Base-by-base conservation (phyloP, 2,888 invertebrate species). In the Calameuta pallipes region DNA sequence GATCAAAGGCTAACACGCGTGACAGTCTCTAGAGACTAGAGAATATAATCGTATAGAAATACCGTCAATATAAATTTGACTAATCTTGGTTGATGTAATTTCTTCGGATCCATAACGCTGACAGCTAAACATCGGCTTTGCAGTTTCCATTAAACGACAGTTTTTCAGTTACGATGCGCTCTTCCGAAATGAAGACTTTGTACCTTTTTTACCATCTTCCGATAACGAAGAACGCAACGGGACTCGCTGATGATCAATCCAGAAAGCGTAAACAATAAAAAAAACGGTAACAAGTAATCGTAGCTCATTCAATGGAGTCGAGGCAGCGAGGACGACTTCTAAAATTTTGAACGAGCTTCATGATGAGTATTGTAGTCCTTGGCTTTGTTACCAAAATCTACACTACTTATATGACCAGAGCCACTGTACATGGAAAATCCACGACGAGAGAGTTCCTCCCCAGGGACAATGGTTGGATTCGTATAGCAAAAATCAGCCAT, bases 361-460 rank as follows among this genome's bases (percentile, higher is more conserved):
- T 85, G 82, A 73, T 87, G 86, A 1, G 83, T 82, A 23, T 81
- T 78, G 30, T 84, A 81, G 78, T 80, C 82, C 80, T 87, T 82
- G 68, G 81, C 74, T 80, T 88, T 80, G 33, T 80, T 79, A 6
- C 82, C 84, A 30, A 84, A 85, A 41, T 79, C 70, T 12, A 88
- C 87, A 6, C 85, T 83, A 76, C 82, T 80, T 34, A 92, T 85
- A 82, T 92, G 92, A 12, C 93, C 93, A 2, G 89, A 85, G 12
- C 91, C 92, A 85, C 91, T 90, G 90, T 94, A 94, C 93, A 94
- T 94, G 85, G 94, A 93, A 90, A 92, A 94, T 69, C 94, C 94
- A 73, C 94, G 93, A 15, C 93, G 92, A 36, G 93, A 92, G 83
- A 94, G 88, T 90, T 94, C 93, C 90, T 94, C 94, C 13, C 94